Percentiles rank a stretch among this genome's conserved stretches.
phyloP scores from a whole-genome alignment of 2,888 invertebrate genomes.

The Torymus tubicola region DNA sequence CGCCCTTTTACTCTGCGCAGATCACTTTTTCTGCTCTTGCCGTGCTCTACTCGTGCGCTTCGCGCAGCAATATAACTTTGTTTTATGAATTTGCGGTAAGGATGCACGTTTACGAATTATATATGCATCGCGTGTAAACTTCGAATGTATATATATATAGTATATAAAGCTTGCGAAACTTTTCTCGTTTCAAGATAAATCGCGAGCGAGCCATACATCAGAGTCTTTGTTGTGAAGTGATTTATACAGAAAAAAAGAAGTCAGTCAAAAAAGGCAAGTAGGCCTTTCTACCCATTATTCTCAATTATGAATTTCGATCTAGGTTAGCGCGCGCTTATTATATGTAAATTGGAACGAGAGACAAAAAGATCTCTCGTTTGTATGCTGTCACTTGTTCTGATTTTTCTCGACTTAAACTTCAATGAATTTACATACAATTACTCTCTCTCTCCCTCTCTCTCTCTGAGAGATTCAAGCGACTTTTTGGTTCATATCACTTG shows the following conservation, averaged over 20 bases:
- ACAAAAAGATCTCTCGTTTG: background rate
- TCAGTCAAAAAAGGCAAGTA: too few species aligned
- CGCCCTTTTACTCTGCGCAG: too few species aligned
- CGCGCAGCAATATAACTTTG: background rate
- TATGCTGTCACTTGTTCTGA: background rate
- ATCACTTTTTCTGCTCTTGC: too few species aligned
- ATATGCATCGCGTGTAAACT: too few species aligned
- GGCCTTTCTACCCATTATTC: too few species aligned
- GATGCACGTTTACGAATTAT: background rate
- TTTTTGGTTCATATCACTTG: background rate
- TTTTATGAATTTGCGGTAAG: background rate
- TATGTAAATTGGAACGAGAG: background rate
- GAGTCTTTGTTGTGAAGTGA: too few species aligned
- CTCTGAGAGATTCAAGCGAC: background rate
- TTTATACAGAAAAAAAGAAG: too few species aligned
- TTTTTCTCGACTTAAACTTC: background rate
- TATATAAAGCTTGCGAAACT: too few species aligned
- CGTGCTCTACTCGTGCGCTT: background rate
- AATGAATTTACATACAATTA: slow-evolving; percentile 8
- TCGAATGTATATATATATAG: too few species aligned
- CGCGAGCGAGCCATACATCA: too few species aligned
- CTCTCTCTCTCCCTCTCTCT: background rate
- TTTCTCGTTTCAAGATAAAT: too few species aligned
- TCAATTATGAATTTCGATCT: too few species aligned
- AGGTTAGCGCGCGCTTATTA: background rate